Conservation (phyloP, 2,797 vertebrate genomes). For the Chelon auratus region DNA sequence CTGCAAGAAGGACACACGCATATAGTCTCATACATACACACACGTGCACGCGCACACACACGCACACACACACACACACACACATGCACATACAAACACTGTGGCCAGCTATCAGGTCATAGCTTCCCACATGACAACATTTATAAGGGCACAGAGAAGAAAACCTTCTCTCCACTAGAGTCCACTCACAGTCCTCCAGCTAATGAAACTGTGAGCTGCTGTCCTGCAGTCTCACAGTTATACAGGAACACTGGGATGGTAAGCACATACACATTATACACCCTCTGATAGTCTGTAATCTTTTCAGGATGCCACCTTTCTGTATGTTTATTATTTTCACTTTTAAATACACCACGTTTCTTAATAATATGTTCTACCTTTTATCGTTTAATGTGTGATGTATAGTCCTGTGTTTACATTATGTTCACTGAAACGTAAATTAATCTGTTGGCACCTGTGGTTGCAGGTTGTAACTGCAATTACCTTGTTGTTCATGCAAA, state of each 20-base stretch:
- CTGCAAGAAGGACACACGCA: conserved; percentile 64
- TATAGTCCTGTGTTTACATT: too few species aligned
- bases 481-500: too few species aligned
- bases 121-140: conserved; percentile 67
- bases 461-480: too few species aligned
- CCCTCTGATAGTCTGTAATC: not conserved
- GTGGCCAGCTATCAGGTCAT: conserved; percentile 64
- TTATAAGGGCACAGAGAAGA: conserved; percentile 70
- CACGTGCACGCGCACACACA: conserved; percentile 30
- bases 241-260: not conserved
- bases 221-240: conserved; percentile 15
- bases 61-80: conserved; percentile 24
- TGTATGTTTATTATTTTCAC: not conserved
- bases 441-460: too few species aligned
- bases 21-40: conserved; percentile 23
- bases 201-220: conserved; percentile 46
- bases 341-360: too few species aligned
- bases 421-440: too few species aligned
- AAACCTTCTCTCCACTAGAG: conserved; percentile 47
- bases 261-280: conserved; percentile 16
- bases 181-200: conserved; percentile 34
- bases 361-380: too few species aligned
- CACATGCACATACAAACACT: conserved; percentile 40
- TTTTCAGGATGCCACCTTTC: too few species aligned
- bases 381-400: too few species aligned